phyloP scores from a whole-genome alignment of 1,140 invertebrate genomes.

The Elysia chlorotica region DNA sequence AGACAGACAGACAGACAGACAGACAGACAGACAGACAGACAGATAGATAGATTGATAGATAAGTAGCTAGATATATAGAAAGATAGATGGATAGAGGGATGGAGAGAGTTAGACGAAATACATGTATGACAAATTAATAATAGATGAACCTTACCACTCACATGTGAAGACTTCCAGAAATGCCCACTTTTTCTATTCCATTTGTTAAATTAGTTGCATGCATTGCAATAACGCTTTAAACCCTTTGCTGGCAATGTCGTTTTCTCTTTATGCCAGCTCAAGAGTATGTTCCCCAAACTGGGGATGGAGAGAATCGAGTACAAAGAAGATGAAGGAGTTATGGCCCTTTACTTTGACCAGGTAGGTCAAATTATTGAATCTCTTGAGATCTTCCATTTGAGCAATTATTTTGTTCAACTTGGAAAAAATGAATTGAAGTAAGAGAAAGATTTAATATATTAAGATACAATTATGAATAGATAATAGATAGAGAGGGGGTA shows the following conservation, averaged over 20 bases:
- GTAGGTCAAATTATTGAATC: slow-evolving; percentile 34
- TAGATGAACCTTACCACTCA: background rate
- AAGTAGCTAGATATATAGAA: background rate
- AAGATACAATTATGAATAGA: too few species aligned
- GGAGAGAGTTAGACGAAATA: background rate
- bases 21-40: background rate
- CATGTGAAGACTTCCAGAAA: background rate
- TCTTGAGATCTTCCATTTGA: background rate
- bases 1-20: slow-evolving; percentile 1
- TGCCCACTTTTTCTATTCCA: background rate
- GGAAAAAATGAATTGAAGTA: background rate
- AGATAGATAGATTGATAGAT: background rate
- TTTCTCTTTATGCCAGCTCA: slow-evolving; percentile 28
- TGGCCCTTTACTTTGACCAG: slow-evolving; percentile 83
- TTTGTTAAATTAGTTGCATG: too few species aligned
- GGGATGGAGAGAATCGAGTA: slow-evolving; percentile 72
- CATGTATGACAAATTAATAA: background rate
- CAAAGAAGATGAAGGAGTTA: slow-evolving; percentile 68
- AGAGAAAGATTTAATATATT: too few species aligned
- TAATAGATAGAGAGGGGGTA: too few species aligned
- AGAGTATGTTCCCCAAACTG: slow-evolving; percentile 22
- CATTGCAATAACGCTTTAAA: too few species aligned
- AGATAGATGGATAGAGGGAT: background rate
- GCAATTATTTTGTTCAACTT: background rate
- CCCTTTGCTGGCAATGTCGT: too few species aligned